Base-by-base conservation (phyloP, 2,113 vertebrate species). In the Sceloporus undulatus region DNA sequence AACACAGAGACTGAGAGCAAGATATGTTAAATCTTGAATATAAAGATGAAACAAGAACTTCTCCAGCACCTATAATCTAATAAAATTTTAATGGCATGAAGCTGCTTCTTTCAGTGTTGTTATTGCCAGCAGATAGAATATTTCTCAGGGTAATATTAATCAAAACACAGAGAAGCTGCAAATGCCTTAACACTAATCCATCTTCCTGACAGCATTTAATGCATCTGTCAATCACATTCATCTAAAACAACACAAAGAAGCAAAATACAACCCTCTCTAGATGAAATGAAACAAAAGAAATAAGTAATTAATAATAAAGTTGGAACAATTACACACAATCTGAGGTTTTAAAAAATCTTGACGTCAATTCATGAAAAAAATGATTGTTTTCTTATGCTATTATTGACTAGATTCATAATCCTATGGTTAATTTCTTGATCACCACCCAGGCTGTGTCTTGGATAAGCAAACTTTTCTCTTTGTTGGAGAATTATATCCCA, bases 101-200 rank as follows among this genome's bases (percentile, higher is more conserved):
- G 0, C 9, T 87, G 80, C 54, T 85, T 85, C 18, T 1, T 87
- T 87, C 74, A 27, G 21, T 27, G 83, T 1, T 16, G 52, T 74
- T 56, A 79, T 7, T 78, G 6, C 73, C 25, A 81, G 27, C 52
- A 92, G 38, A 82, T 11, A 80, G 62, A 87, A 87, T 0, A 84
- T 84, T 89, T 90, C n/a, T 89, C 27, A 92, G 92, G 5, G 76
- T 54, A 14, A 29, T 16, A 42, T 85, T 80, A 87, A 86, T 88
- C 18, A 88, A 88, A 92, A 86, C 5, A 87, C 3, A 71, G 25
- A 1, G 19, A 90, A 2, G 16, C 23, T 88, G 19, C 79, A 4
- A 21, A 48, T 89, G 42, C 4, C 21, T 81, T 94, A 92, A 85
- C 27, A 52, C 27, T 88, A 82, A 90, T 85, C 25, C n/a, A 87